Percentiles rank a stretch among this genome's conserved stretches.
phyloP scores from a whole-genome alignment of 2,113 vertebrate genomes.

The Oceanodroma tethys region DNA sequence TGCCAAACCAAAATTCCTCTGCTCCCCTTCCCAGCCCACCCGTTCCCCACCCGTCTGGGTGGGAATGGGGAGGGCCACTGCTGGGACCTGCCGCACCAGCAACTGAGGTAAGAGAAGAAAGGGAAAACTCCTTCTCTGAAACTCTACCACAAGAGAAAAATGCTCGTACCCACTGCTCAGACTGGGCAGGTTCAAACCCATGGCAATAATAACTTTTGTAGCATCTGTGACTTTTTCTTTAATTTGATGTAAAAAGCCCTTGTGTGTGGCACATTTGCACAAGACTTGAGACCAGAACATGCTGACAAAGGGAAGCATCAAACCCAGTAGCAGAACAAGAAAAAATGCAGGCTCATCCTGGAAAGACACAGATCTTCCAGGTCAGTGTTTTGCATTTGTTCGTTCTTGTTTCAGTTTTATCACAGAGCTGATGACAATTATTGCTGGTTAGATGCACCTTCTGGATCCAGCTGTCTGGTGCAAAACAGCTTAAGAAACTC shows the following conservation, averaged over 20 bases:
- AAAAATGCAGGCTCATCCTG: neutral
- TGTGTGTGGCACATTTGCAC: neutral
- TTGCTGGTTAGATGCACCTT: neutral
- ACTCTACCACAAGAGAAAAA: neutral
- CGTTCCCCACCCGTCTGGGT: neutral
- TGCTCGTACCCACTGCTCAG: neutral
- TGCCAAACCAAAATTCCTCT: constrained; percentile 50
- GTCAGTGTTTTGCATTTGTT: neutral
- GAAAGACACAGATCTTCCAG: neutral
- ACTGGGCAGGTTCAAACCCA: neutral
- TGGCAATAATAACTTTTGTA: neutral
- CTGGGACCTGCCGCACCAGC: neutral
- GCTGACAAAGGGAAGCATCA: neutral
- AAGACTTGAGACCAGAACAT: neutral
- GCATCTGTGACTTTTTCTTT: neutral
- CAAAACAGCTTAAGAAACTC: neutral
- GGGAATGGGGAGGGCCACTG: neutral
- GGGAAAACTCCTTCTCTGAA: neutral
- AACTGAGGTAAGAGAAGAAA: neutral
- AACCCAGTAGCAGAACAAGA: neutral
- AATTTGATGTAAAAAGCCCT: neutral
- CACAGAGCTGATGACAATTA: neutral
- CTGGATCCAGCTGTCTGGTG: neutral
- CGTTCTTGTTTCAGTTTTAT: neutral
- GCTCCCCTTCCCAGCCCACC: constrained; percentile 43